These are phyloP conservation scores for Lithophane ornitopus DNA, from an alignment of 2,888 invertebrate species.

Conservation along the genomic window DNA sequence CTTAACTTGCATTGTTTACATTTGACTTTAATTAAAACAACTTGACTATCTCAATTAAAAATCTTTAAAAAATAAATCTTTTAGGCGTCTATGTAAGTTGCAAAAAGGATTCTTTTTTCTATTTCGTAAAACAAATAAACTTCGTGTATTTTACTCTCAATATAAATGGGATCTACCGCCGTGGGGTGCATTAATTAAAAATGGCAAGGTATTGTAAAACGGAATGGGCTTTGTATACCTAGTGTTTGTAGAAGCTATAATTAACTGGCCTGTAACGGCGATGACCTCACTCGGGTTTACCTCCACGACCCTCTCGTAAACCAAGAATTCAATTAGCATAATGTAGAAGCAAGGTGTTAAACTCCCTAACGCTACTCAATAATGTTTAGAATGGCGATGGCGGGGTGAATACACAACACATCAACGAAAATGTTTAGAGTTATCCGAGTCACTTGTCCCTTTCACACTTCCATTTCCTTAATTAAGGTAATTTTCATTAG, in stretches of 20 bases:
- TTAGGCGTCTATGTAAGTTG: too few relatives aligned
- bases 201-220: slow-evolving; percentile 77
- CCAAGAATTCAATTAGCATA: slow-evolving; percentile 82
- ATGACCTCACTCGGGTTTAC: slow-evolving; percentile 76
- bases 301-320: slow-evolving; percentile 77
- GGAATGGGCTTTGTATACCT: slow-evolving; percentile 70
- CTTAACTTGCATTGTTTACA: background rate
- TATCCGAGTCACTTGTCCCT: slow-evolving; percentile 11
- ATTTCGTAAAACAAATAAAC: slow-evolving; percentile 41
- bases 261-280: slow-evolving; percentile 75
- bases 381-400: slow-evolving; percentile 26
- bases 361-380: slow-evolving; percentile 54
- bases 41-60: slow-evolving; percentile 13
- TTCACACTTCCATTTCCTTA: slow-evolving; percentile 41
- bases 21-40: slow-evolving; percentile 18
- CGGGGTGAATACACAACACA: slow-evolving; percentile 21
- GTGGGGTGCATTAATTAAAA: slow-evolving; percentile 77
- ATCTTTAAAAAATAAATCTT: background rate
- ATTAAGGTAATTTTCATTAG: slow-evolving; percentile 57
- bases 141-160: slow-evolving; percentile 36
- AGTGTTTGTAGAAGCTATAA: slow-evolving; percentile 76
- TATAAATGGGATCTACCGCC: slow-evolving; percentile 48
- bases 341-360: slow-evolving; percentile 73
- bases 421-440: slow-evolving; percentile 27
- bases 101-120: slow-evolving; percentile 8